Percentiles rank a stretch among this genome's conserved stretches.
Conservation (phyloP, 1,140 invertebrate species). For the Acromyrmex heyeri region DNA sequence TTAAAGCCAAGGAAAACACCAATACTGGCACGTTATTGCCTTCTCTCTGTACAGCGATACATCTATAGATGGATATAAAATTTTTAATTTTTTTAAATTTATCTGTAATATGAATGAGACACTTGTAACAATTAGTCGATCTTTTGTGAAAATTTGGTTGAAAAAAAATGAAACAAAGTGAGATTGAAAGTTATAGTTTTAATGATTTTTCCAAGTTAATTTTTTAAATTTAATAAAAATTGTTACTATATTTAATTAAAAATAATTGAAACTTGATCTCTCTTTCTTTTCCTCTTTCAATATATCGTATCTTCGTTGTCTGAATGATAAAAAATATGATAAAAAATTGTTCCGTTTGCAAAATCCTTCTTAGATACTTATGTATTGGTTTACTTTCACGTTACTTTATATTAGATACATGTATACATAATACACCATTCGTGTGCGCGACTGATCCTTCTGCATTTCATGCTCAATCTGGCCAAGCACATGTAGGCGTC, state of each 20-base stretch:
- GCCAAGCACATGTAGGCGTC: constrained; percentile 24
- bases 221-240: too few relatives aligned
- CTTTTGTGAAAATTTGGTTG: neutral
- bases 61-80: neutral
- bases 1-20: constrained; percentile 68
- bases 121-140: neutral
- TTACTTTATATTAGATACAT: neutral
- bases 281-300: neutral
- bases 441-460: constrained; percentile 12
- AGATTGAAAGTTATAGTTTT: neutral
- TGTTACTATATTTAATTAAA: neutral
- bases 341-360: constrained; percentile 14
- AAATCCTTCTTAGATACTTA: neutral
- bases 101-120: neutral
- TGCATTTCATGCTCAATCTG: constrained; percentile 39
- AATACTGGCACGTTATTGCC: constrained; percentile 1
- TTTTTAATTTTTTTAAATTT: neutral
- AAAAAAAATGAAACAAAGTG: neutral
- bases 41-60: neutral
- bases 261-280: neutral
- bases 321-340: neutral
- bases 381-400: neutral
- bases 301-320: neutral
- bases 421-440: neutral
- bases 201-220: neutral